Base-by-base conservation (phyloP, 2,113 vertebrate species). In the Phrynosoma platyrhinos region DNA sequence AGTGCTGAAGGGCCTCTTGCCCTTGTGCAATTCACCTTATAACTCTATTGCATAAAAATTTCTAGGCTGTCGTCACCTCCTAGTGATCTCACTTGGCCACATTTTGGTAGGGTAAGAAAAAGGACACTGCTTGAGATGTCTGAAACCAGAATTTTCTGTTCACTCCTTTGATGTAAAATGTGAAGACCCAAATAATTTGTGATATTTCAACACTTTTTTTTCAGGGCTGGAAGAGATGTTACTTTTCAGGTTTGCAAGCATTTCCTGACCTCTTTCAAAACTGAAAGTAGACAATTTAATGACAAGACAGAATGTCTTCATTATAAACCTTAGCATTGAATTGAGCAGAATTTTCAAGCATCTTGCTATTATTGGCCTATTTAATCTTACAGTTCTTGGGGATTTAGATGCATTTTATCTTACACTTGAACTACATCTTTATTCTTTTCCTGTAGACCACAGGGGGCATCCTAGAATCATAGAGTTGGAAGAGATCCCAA, bases 51-150 rank as follows among this genome's bases (percentile, higher is more conserved):
- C 78, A 81, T 7, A 68, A 14, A 86, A 30, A 74, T 87, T 21
- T 75, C 83, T 27, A 72, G 81, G 79, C 79, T 87, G 86, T 87
- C 86, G 12, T 87, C 86, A 47, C 68, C 18, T 42, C 52, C 18
- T 62, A 36, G 83, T 53, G 83, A 74, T 36, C 30, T 42, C 83
- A 75, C 78, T 21, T 62, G 23, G n/a, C 27, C 79, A 30, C 58
- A 23, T 27, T 62, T 32, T 79, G 74, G 55, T 25, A 16, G 9
- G 2, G 52, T 69, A 58, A 36, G n/a, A 47, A 83, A 10, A 71
- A 27, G 8, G 3, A 40, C 71, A 40, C 16, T n/a, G 68, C 32
- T 81, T 69, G 62, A 69, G 64, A 12, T 79, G 30, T 79, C 21
- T 30, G 36, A 55, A 58, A 62, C 30, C 6, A 32, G 36, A 5